Evolutionary conservation across 2,797 vertebrate genomes (phyloP), one percentile per base, ranked within the genome.

Genomic region (Pygocentrus nattereri): DNA sequence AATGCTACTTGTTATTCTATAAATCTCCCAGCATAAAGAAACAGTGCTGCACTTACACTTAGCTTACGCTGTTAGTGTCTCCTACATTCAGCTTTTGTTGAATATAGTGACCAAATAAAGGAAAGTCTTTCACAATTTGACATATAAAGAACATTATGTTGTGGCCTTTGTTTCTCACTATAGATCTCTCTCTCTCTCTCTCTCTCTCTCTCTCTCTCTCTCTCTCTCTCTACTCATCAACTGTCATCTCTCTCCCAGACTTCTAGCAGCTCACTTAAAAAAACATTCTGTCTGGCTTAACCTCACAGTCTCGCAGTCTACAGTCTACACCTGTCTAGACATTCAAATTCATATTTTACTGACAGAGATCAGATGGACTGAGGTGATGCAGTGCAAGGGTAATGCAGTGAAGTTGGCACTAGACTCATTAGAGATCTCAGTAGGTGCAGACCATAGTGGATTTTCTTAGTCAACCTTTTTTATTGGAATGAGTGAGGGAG

Each of bases 391-490:
- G n/a, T n/a, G 49, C 25, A 30, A 52, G 21, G 13, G 38, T 70
- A 18, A 49, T 50, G 23, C 5, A n/a, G 23, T 49, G 25, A 65
- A 65, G 31, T 38, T 11, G 27, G 27, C 8, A 19, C 19, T 65
- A 38, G 27, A n/a, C 10, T 65, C 62, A 65, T 65, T 65, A 38
- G 41, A 21, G 41, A 38, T 65, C 62, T 65, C 62, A 41, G 62
- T 65, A 13, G 62, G 62, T 34, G 62, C 2, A 7, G 56, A 25
- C 30, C 1, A 3, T 38, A 38, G 8, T 12, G 19, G 38, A 62
- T 27, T n/a, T 13, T 1, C 8, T 65, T 64, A 61, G 59, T 62
- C 4, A 6, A 5, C 8, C 31, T 65, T 38, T 38, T n/a, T 38
- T n/a, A 6, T 62, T 31, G 27, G 59, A 31, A 31, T 18, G 27